phyloP scores from a whole-genome alignment of 2,888 invertebrate genomes.

The Platycheirus rosarum region DNA sequence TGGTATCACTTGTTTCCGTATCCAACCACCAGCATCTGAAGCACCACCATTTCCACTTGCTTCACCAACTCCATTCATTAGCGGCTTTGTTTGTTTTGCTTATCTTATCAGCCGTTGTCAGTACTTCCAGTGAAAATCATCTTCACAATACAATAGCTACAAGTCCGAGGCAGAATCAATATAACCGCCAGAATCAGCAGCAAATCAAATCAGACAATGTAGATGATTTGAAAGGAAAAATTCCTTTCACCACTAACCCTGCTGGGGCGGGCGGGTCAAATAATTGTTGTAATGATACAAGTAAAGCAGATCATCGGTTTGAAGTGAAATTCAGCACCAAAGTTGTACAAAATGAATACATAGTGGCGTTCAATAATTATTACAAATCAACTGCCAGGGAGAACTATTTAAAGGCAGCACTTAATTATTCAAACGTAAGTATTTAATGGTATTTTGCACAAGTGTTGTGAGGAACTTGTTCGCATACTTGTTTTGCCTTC shows the following conservation, averaged over 20 bases:
- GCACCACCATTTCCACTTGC: slow-evolving; percentile 26
- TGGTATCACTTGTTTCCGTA: slow-evolving; percentile 61
- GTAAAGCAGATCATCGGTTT: slow-evolving; percentile 63
- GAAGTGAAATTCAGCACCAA: slow-evolving; percentile 84
- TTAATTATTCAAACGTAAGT: slow-evolving; percentile 82
- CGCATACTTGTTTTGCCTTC: no score
- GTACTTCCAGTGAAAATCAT: slow-evolving; percentile 60
- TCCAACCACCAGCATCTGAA: slow-evolving; percentile 42
- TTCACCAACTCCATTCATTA: slow-evolving; percentile 49
- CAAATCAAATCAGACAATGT: slow-evolving; percentile 27
- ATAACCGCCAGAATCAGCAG: slow-evolving; percentile 30
- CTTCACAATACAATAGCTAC: slow-evolving; percentile 38
- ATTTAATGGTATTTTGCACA: no score
- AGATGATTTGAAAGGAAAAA: slow-evolving; percentile 33
- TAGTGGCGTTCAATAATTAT: slow-evolving; percentile 93
- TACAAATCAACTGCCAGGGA: slow-evolving; percentile 88
- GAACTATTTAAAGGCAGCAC: slow-evolving; percentile 89
- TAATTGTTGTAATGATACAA: slow-evolving; percentile 59
- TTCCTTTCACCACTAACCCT: not conserved
- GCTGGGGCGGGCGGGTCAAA: not conserved
- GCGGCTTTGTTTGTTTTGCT: slow-evolving; percentile 68
- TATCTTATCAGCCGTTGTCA: slow-evolving; percentile 61
- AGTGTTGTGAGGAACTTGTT: no score
- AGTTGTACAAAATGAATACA: slow-evolving; percentile 89
- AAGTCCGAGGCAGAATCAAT: slow-evolving; percentile 44